phyloP scores from a whole-genome alignment of 2,113 vertebrate species.

The Solea solea region DNA sequence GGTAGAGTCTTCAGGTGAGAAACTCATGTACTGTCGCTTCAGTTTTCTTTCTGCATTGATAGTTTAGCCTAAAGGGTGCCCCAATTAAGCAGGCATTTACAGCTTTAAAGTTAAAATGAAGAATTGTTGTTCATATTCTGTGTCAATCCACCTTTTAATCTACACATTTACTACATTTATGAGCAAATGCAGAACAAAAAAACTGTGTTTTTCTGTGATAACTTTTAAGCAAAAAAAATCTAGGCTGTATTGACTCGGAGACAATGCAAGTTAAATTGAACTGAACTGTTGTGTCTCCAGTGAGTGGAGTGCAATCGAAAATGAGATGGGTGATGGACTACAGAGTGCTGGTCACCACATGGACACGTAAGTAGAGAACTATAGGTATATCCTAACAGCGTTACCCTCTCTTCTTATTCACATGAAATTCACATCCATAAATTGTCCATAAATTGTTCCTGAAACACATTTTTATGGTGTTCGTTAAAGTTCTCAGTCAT shows the following conservation, averaged over 20 bases:
- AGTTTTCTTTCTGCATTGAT: constrained; percentile 1
- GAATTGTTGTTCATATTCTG: background rate
- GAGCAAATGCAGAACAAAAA: too few relatives aligned
- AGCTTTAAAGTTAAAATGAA: background rate
- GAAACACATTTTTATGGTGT: too few relatives aligned
- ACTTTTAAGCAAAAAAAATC: background rate
- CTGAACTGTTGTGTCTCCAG: constrained; percentile 66
- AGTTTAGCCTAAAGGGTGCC: background rate
- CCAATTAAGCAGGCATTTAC: background rate
- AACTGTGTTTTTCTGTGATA: background rate
- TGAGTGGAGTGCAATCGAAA: constrained; percentile 96
- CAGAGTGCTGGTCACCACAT: constrained; percentile 97
- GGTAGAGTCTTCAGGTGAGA: constrained; percentile 93
- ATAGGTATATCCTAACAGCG: background rate
- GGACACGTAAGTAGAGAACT: constrained; percentile 89
- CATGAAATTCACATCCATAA: too few relatives aligned
- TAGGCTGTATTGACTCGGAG: background rate
- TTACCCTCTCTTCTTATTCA: too few relatives aligned
- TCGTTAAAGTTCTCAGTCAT: too few relatives aligned
- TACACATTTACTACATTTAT: background rate
- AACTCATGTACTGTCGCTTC: background rate
- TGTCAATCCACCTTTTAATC: too few relatives aligned
- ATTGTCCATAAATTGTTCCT: too few relatives aligned
- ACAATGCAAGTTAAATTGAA: background rate
- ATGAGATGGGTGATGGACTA: constrained; percentile 96